A percentile compares a stretch with the other conserved stretches of the same genome.
Conservation (phyloP, 2,113 vertebrate genomes). For the Anarhynchus alexandrinus region DNA sequence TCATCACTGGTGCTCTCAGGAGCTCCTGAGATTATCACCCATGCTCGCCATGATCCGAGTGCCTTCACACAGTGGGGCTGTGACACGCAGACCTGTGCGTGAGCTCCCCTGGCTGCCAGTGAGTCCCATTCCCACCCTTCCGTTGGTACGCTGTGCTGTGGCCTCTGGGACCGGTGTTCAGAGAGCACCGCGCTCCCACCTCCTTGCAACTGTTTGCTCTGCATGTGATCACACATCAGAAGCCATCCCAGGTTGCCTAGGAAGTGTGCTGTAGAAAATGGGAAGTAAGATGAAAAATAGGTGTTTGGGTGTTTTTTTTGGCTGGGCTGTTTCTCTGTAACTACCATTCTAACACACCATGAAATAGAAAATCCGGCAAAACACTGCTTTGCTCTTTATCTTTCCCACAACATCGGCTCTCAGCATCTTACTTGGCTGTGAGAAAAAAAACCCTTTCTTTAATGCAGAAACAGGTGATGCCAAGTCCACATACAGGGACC, state of each 20-base stretch:
- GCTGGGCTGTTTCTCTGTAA: not conserved
- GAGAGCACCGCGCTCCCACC: accelerated
- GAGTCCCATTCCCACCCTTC: not conserved
- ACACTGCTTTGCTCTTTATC: not conserved
- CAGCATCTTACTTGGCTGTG: not conserved
- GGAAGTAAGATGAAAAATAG: not conserved
- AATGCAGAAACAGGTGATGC: not conserved
- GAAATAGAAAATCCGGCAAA: not conserved
- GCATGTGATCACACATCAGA: accelerated
- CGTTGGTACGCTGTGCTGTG: accelerated
- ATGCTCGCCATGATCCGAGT: accelerated
- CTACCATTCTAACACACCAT: too few species aligned
- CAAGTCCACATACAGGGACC: not conserved
- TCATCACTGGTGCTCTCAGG: not conserved
- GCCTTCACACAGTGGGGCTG: accelerated
- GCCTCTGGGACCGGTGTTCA: accelerated
- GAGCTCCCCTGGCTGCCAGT: not conserved
- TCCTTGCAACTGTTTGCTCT: not conserved
- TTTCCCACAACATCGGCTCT: not conserved
- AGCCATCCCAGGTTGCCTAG: not conserved
- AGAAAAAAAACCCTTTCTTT: not conserved
- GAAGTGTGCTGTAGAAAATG: not conserved
- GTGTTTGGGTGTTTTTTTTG: not conserved
- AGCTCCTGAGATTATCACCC: not conserved
- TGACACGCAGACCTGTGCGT: accelerated